Evolutionary conservation across 2,113 vertebrate genomes (phyloP).

Genomic region (Gymnorhina tibicen): DNA sequence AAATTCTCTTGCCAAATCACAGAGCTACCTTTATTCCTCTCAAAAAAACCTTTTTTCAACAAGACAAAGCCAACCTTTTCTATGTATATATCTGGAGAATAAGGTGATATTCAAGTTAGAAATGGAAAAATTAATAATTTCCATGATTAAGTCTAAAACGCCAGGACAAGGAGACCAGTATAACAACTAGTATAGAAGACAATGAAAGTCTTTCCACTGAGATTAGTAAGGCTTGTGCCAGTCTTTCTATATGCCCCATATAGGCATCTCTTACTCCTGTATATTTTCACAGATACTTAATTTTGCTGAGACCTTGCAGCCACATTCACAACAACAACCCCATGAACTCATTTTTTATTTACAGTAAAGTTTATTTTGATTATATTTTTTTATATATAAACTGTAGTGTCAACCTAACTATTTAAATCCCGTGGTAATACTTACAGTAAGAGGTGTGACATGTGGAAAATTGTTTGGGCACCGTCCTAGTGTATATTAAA

Average conservation of each 20-base stretch:
- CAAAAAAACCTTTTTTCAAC: neutral
- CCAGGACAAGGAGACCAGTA: neutral
- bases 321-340: neutral
- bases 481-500: neutral
- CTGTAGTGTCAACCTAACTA: neutral
- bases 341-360: neutral
- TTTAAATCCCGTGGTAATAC: neutral
- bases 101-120: neutral
- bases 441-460: constrained; percentile 6
- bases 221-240: neutral
- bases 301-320: neutral
- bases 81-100: neutral
- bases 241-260: neutral
- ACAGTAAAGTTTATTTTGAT: neutral
- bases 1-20: neutral
- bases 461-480: neutral
- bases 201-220: neutral
- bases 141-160: neutral
- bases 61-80: neutral
- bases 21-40: neutral
- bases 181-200: neutral
- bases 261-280: neutral
- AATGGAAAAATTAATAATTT: neutral
- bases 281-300: neutral
- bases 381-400: neutral